phyloP scores from a whole-genome alignment of 2,113 vertebrate genomes.

The Psilopogon haemacephalus region DNA sequence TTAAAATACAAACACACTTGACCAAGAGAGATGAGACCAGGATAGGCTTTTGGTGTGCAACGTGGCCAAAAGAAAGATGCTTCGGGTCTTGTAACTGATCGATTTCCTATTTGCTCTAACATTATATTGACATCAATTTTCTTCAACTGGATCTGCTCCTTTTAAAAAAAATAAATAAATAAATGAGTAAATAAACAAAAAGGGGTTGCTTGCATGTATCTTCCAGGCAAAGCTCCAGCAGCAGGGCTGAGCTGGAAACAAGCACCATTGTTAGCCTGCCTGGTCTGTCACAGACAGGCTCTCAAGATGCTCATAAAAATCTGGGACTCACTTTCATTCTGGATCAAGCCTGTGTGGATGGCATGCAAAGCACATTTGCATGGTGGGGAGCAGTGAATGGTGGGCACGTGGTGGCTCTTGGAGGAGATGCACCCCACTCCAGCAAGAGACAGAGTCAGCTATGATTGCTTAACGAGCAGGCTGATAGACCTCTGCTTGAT shows the following conservation, averaged over 20 bases:
- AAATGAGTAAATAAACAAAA: not conserved
- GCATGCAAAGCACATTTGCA: constrained; percentile 5
- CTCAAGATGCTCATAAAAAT: constrained; percentile 38
- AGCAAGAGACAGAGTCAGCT: not conserved
- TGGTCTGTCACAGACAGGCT: not conserved
- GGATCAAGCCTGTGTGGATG: not conserved
- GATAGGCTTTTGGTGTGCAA: not conserved
- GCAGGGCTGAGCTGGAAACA: not conserved
- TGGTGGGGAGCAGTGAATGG: not conserved
- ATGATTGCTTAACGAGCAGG: not conserved
- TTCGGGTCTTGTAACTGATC: not conserved
- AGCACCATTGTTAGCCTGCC: not conserved
- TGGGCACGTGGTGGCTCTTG: accelerated
- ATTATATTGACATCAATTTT: not conserved
- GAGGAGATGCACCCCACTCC: not conserved
- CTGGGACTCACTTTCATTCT: constrained; percentile 16
- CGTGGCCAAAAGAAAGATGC: not conserved
- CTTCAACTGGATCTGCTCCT: not conserved
- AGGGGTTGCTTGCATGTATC: not conserved
- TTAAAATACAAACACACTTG: not conserved
- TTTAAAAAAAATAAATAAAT: not conserved
- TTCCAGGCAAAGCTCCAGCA: constrained; percentile 11
- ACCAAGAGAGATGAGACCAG: not conserved
- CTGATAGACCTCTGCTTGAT: not conserved
- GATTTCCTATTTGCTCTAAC: not conserved